Conservation (phyloP, 2,113 vertebrate species). For the Prionailurus viverrinus region DNA sequence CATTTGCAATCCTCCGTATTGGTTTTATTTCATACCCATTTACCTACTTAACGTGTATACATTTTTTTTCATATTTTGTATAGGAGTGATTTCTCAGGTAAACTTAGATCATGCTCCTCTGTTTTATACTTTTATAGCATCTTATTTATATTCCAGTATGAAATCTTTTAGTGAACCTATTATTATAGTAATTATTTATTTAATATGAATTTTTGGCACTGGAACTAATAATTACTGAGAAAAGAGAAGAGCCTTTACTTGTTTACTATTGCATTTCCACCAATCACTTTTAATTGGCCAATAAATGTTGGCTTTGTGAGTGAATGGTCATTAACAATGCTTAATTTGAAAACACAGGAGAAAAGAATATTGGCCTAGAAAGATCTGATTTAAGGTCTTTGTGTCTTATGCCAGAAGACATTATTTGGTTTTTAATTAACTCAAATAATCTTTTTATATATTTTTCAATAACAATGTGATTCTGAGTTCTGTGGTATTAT, state of each 20-base stretch:
- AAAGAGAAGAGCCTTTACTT: not conserved
- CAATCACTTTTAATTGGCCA: not conserved
- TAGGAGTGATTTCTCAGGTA: not conserved
- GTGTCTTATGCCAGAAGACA: not conserved
- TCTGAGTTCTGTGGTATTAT: not conserved
- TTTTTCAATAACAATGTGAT: constrained; percentile 3
- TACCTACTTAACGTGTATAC: too few relatives aligned
- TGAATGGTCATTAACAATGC: not conserved
- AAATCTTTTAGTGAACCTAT: not conserved
- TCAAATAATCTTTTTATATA: not conserved
- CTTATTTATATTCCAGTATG: not conserved
- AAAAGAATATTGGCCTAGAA: not conserved
- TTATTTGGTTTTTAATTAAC: not conserved
- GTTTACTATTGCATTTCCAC: not conserved
- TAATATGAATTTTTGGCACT: not conserved
- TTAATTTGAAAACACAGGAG: not conserved
- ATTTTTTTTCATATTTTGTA: not conserved
- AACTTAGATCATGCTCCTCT: not conserved
- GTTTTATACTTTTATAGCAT: not conserved
- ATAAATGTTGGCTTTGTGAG: not conserved
- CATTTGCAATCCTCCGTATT: not conserved
- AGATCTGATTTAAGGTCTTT: not conserved
- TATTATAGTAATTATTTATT: not conserved
- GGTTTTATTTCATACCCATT: not conserved
- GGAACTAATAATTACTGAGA: not conserved